A percentile compares a stretch with the other conserved stretches of the same genome.
Evolutionary conservation across 2,797 vertebrate species (phyloP).

Genomic region (Melanotaenia trifasciata): DNA sequence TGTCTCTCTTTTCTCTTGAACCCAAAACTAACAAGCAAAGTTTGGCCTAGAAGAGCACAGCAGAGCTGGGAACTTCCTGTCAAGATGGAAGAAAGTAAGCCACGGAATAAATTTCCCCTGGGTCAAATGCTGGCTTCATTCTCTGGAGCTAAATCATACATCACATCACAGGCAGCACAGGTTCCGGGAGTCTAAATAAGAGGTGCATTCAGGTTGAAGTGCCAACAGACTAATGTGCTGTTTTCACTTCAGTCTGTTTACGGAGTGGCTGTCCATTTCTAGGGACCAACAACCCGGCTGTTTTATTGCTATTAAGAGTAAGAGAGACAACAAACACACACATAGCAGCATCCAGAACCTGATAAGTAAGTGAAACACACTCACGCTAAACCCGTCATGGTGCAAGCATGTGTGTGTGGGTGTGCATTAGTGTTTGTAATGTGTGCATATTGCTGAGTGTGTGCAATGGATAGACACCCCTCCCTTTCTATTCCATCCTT

Average conservation of each 20-base stretch:
- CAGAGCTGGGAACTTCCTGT: conserved; percentile 60
- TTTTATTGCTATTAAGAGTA: conserved; percentile 62
- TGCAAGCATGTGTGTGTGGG: too few species aligned
- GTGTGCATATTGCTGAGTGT: conserved; percentile 11
- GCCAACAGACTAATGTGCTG: conserved; percentile 51
- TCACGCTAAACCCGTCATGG: too few species aligned
- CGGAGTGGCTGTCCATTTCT: conserved; percentile 46
- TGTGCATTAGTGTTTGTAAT: too few species aligned
- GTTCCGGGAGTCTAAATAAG: conserved; percentile 13
- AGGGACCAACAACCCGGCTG: conserved; percentile 47
- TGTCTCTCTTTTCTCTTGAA: conserved; percentile 65
- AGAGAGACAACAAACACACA: conserved; percentile 22
- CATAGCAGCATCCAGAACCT: background rate
- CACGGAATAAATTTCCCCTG: conserved; percentile 65
- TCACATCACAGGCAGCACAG: conserved; percentile 53
- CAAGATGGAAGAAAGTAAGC: conserved; percentile 71
- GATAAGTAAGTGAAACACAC: conserved; percentile 37
- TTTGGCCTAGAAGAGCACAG: conserved; percentile 59
- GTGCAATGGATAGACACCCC: conserved; percentile 15
- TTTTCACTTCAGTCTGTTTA: conserved; percentile 61
- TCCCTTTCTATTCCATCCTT: conserved; percentile 39
- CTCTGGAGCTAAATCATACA: conserved; percentile 63
- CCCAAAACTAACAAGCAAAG: conserved; percentile 78
- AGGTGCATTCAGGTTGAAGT: conserved; percentile 49
- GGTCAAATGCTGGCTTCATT: conserved; percentile 51